Base-by-base conservation (phyloP, 1,140 invertebrate species). In the Hirudo medicinalis region DNA sequence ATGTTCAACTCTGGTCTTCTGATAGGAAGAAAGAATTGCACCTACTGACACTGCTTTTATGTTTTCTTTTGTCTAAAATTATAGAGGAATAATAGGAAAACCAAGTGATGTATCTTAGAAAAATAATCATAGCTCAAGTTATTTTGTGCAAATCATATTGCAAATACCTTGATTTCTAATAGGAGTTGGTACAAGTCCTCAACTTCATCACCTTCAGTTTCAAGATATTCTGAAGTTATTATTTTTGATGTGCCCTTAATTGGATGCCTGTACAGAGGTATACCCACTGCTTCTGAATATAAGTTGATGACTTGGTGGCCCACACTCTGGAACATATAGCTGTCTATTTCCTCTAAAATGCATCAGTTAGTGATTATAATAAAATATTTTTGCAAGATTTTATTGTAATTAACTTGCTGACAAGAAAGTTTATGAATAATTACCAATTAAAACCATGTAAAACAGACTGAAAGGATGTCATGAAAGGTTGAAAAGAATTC, bases 241-340 rank as follows among this genome's bases (percentile, higher is more conserved):
- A 83, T 88, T 83, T 81, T 81, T 40, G 92, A 89, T 75, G 86
- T 86, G 40, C 95, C 95, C 78, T 87, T 85, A 57, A 96, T 98
- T 66, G 85, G 83, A 53, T 78, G 75, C 76, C 91, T 85, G 81
- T 90, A 98, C 9, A 99, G 82, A 19, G 95, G 94, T 72, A 99
- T 82, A 2, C 87, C 90, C 87, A 98, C 90, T 2, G 95, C 94
- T 82, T 94, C 89, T 54, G 92, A 91, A 81, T 95, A 92, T 73
- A 91, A 85, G 71, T 90, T 88, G 75, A 99, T 89, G 43, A 90
- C 92, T 85, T 96, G 89, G 83, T 95, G 91, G 15, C 96, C 97
- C 70, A 99, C 95, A 69, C 92, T 96, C 85, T 99, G 96, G 80
- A 97, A 99, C 96, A 99, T 99, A 79, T 93, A 98, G 79, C 94